phyloP scores from a whole-genome alignment of 2,113 vertebrate species.

The Chrysemys picta region DNA sequence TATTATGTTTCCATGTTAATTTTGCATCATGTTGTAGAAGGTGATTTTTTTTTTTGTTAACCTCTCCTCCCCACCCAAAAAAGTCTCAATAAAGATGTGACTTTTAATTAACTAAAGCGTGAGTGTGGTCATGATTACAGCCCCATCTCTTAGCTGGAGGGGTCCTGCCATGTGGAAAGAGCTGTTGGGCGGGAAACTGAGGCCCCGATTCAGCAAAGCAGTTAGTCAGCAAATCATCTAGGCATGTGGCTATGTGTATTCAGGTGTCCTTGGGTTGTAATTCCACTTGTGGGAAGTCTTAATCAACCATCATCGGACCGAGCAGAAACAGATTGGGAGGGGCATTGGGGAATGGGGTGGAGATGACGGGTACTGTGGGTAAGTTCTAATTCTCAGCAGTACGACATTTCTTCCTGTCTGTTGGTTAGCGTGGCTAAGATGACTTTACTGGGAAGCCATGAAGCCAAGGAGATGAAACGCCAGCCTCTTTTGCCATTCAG shows the following conservation, averaged over 20 bases:
- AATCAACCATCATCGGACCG: neutral
- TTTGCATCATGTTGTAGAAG: neutral
- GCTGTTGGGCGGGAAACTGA: neutral
- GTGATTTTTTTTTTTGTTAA: neutral
- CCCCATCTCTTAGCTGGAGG: neutral
- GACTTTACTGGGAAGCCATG: neutral
- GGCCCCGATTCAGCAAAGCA: neutral
- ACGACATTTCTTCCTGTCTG: neutral
- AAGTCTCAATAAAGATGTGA: slow-evolving; percentile 43
- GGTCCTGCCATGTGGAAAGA: neutral
- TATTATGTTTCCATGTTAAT: slow-evolving; percentile 51
- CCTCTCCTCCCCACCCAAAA: slow-evolving; percentile 53
- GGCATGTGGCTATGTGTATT: no score
- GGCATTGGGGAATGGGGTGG: neutral
- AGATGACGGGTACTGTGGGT: neutral
- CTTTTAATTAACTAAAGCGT: slow-evolving; percentile 40
- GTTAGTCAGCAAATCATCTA: neutral
- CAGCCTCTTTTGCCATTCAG: neutral
- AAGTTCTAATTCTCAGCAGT: neutral
- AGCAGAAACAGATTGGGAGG: neutral
- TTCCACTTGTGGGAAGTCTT: neutral
- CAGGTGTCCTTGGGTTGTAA: no score
- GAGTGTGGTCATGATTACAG: slow-evolving; percentile 44
- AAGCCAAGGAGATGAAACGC: neutral
- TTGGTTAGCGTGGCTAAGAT: neutral